Evolutionary conservation across 2,888 invertebrate species (phyloP).

Genomic region (Tetragnatha montana): DNA sequence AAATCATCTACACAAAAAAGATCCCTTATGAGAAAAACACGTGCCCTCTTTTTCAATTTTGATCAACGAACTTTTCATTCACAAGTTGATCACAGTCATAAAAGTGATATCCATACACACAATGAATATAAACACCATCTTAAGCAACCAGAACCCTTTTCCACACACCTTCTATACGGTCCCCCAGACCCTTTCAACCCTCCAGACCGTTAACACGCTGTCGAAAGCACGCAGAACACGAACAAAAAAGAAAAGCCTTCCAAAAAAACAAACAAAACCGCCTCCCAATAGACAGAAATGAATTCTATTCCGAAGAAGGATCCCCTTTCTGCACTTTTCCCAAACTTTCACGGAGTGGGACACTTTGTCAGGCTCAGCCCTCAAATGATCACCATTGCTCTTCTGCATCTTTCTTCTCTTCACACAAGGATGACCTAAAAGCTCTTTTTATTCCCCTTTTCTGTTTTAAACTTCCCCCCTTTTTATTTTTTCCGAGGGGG

Average conservation of each 20-base stretch:
- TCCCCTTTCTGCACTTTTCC: slow-evolving; percentile 58
- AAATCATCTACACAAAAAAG: too few species aligned
- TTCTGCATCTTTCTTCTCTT: slow-evolving; percentile 56
- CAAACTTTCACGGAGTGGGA: slow-evolving; percentile 27
- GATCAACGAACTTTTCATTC: too few species aligned
- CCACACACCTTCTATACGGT: slow-evolving; percentile 11
- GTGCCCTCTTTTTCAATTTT: too few species aligned
- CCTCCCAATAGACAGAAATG: slow-evolving; percentile 50
- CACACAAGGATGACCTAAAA: slow-evolving; percentile 70
- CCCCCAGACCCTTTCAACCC: slow-evolving; percentile 21
- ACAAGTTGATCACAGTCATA: too few species aligned
- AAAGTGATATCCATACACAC: too few species aligned
- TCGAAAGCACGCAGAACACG: slow-evolving; percentile 13
- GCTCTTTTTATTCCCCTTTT: slow-evolving; percentile 21
- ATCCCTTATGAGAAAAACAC: too few species aligned
- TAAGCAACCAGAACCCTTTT: too few species aligned
- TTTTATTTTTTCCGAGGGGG: neutral
- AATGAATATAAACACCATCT: too few species aligned
- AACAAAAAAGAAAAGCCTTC: neutral
- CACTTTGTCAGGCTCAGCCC: slow-evolving; percentile 65
- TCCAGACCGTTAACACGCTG: slow-evolving; percentile 46
- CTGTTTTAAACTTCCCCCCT: neutral
- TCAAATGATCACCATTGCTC: slow-evolving; percentile 65
- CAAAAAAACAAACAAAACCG: slow-evolving; percentile 28
- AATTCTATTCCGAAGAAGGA: slow-evolving; percentile 62